Evolutionary conservation across 2,888 invertebrate genomes (phyloP), one percentile per base, ranked within the genome.

Genomic region (Tipula unca): DNA sequence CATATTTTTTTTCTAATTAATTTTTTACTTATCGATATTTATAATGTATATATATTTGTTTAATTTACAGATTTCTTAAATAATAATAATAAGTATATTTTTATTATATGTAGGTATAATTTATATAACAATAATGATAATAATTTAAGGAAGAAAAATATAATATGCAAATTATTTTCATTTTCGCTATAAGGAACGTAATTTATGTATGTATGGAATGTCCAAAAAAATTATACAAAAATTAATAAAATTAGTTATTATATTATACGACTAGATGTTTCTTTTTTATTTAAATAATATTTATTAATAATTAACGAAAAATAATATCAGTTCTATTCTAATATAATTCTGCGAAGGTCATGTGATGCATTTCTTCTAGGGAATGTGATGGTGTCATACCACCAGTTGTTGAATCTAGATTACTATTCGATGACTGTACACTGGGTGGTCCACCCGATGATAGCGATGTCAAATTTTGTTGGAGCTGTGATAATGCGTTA

Each of bases 351-450:
- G 87, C 87, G 85, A 87, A 88, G 32, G 88, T 87, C 86, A 87
- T 87, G 85, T 87, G 87, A 86, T 87, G 87, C 86, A 88, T 88
- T 85, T 88, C 88, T 85, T 88, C 88, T 5, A 88, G 85, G 8
- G 86, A 85, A 86, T 87, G 87, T 25, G 87, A 87, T 85, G 88
- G 87, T 84, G 87, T 87, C 86, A 87, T 86, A 6, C 87, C 86
- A n/a, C 85, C 85, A 42, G 85, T 69, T n/a, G 35, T 36, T 5
- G 86, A 85, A 42, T 87, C 87, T 83, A 86, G 85, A 17, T 85
- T 87, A 82, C 86, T 87, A 54, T 86, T 87, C 32, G 86, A 69
- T 13, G 87, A 87, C 83, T 87, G 87, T n/a, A 87, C 87, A 85
- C 87, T 87, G 10, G 87, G 86, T 14, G 87, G 86, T 54, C 87